A percentile compares a stretch with the other conserved stretches of the same genome.
Conservation (phyloP, 2,113 vertebrate genomes). For the Oostethus manadensis region DNA sequence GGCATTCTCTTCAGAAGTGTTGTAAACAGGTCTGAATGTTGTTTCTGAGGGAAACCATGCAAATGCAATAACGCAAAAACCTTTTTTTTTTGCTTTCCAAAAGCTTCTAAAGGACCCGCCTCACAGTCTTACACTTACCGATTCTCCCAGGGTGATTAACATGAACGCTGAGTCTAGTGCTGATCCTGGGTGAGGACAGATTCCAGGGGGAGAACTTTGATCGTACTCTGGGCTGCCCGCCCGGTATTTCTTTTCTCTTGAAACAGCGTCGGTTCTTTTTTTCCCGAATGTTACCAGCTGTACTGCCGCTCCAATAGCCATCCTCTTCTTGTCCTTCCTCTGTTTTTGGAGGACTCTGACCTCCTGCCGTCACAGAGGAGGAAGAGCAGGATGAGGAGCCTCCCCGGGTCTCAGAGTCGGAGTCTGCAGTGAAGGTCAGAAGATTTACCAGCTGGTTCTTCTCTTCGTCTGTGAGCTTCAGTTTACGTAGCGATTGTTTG, state of each 20-base stretch:
- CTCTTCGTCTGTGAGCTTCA: slow-evolving; percentile 69
- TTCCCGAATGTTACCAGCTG: slow-evolving; percentile 36
- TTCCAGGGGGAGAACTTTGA: slow-evolving; percentile 80
- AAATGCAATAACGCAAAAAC: neutral
- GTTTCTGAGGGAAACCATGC: slow-evolving; percentile 32
- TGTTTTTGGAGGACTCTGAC: slow-evolving; percentile 34
- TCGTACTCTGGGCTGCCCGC: slow-evolving; percentile 44
- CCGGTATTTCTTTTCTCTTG: slow-evolving; percentile 62
- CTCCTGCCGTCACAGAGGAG: slow-evolving; percentile 58
- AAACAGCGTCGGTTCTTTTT: slow-evolving; percentile 62
- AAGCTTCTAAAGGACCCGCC: neutral
- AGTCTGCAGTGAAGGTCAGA: slow-evolving; percentile 69
- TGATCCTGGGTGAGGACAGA: slow-evolving; percentile 71
- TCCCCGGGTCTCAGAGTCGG: slow-evolving; percentile 61
- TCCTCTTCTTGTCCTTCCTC: slow-evolving; percentile 62
- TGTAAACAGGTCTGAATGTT: slow-evolving; percentile 33
- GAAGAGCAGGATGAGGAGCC: slow-evolving; percentile 69
- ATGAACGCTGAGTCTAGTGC: slow-evolving; percentile 58
- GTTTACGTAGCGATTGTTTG: slow-evolving; percentile 62
- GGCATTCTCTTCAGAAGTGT: slow-evolving; percentile 59
- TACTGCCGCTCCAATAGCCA: slow-evolving; percentile 62
- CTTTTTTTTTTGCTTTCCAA: neutral
- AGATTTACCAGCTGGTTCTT: slow-evolving; percentile 76
- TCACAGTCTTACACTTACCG: slow-evolving; percentile 39
- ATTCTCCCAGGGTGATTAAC: slow-evolving; percentile 39